Conservation (phyloP, 2,888 invertebrate genomes). For the Phyllotreta striolata region DNA sequence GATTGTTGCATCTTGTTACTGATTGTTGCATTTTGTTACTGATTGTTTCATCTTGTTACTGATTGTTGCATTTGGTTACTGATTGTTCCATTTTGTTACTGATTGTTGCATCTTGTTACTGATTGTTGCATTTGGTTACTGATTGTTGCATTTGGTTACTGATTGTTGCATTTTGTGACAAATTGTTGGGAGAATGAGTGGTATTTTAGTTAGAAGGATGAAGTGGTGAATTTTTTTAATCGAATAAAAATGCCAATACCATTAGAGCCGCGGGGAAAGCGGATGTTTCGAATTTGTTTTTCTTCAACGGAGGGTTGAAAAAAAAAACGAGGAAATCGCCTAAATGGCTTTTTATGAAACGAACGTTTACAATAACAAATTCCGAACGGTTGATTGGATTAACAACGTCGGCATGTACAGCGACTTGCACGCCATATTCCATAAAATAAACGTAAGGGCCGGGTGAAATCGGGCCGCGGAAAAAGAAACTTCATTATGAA, state of each 20-base stretch:
- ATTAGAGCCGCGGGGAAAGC: constrained; percentile 31
- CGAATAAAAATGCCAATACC: constrained; percentile 34
- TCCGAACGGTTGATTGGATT: constrained; percentile 54
- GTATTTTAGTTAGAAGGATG: too few species aligned
- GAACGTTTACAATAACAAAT: constrained; percentile 55
- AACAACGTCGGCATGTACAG: too few species aligned
- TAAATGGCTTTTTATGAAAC: constrained; percentile 52
- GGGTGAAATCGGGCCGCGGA: constrained; percentile 55
- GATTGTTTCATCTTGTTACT: too few species aligned
- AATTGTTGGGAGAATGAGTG: too few species aligned
- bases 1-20: too few species aligned
- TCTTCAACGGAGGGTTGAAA: constrained; percentile 25
- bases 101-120: too few species aligned
- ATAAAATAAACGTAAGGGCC: constrained; percentile 53
- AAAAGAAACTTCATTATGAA: constrained; percentile 58
- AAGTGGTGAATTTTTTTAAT: constrained; percentile 17
- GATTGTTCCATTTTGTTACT: too few species aligned
- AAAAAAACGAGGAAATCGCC: constrained; percentile 40
- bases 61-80: too few species aligned
- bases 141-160: too few species aligned
- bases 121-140: too few species aligned
- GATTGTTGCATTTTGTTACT: too few species aligned
- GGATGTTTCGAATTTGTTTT: constrained; percentile 40
- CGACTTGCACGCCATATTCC: constrained; percentile 53
- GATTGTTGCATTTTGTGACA: too few species aligned